A percentile compares a stretch with the other conserved stretches of the same genome.
Evolutionary conservation across 2,797 vertebrate genomes (phyloP).

Genomic region (Diplodus puntazzo): DNA sequence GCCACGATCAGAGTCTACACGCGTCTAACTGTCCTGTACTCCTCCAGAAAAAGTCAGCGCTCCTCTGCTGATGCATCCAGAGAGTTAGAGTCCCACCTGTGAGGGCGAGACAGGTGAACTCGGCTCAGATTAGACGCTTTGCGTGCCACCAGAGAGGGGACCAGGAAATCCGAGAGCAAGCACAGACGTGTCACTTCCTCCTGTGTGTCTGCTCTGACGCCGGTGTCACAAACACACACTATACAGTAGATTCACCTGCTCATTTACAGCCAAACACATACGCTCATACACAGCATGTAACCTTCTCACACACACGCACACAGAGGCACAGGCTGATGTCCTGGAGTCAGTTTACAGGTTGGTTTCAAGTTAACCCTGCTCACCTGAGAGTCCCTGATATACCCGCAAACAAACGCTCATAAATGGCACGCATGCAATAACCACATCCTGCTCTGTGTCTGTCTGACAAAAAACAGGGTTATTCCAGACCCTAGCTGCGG

Average conservation of each 20-base stretch:
- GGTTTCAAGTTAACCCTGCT: conserved; percentile 75
- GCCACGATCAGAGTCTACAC: conserved; percentile 46
- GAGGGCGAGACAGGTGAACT: conserved; percentile 65
- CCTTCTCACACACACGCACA: conserved; percentile 11
- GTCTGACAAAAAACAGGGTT: conserved; percentile 17
- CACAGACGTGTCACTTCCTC: conserved; percentile 80
- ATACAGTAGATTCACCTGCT: conserved; percentile 25
- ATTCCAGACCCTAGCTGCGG: conserved; percentile 23
- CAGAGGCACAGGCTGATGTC: conserved; percentile 15
- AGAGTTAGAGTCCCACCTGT: conserved; percentile 49
- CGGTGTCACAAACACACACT: conserved; percentile 50
- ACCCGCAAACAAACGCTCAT: conserved; percentile 26
- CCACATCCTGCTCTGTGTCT: conserved; percentile 62
- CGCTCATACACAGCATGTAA: conserved; percentile 13
- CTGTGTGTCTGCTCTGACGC: conserved; percentile 48
- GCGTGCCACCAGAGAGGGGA: conserved; percentile 66
- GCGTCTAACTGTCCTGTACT: conserved; percentile 28
- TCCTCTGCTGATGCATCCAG: conserved; percentile 61
- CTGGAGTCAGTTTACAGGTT: conserved; percentile 73
- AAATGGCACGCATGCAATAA: conserved; percentile 29
- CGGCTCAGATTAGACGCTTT: conserved; percentile 62
- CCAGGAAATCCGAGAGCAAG: conserved; percentile 77
- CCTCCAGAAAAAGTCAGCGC: conserved; percentile 47
- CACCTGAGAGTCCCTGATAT: conserved; percentile 71
- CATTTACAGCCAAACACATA: conserved; percentile 15